These are phyloP conservation scores for Phoxinus dragarum DNA, from an alignment of 2,797 vertebrate species.

Conservation along the genomic window DNA sequence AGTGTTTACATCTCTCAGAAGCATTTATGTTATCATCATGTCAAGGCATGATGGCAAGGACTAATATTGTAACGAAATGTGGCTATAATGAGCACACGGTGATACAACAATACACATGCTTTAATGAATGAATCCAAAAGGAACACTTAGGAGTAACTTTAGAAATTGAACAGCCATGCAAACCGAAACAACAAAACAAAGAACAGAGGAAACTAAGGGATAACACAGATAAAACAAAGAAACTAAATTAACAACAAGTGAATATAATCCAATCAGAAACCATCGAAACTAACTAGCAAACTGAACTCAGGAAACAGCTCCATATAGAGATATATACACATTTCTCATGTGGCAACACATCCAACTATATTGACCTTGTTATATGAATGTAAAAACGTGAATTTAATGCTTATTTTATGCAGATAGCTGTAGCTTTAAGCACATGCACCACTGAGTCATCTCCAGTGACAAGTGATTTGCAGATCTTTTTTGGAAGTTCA, in stretches of 20 bases:
- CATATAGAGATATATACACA: background rate
- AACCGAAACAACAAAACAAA: too few relatives aligned
- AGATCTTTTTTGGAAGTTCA: constrained; percentile 42
- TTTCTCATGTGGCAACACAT: background rate
- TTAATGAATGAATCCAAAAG: background rate
- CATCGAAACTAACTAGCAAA: background rate
- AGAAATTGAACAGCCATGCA: background rate
- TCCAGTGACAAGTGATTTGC: constrained; percentile 5
- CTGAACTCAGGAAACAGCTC: background rate
- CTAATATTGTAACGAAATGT: background rate
- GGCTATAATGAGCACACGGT: background rate
- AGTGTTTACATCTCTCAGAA: background rate
- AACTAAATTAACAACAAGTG: background rate
- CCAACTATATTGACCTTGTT: background rate
- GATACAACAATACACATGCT: background rate
- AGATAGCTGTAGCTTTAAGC: background rate
- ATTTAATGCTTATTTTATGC: background rate
- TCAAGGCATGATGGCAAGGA: background rate
- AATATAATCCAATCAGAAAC: background rate
- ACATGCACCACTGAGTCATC: background rate
- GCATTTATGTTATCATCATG: background rate
- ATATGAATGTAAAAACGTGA: background rate
- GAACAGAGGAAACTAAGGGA: background rate
- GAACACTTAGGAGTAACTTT: background rate
- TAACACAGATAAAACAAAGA: background rate